phyloP scores from a whole-genome alignment of 2,888 invertebrate species.

The Polymixis lichenea region DNA sequence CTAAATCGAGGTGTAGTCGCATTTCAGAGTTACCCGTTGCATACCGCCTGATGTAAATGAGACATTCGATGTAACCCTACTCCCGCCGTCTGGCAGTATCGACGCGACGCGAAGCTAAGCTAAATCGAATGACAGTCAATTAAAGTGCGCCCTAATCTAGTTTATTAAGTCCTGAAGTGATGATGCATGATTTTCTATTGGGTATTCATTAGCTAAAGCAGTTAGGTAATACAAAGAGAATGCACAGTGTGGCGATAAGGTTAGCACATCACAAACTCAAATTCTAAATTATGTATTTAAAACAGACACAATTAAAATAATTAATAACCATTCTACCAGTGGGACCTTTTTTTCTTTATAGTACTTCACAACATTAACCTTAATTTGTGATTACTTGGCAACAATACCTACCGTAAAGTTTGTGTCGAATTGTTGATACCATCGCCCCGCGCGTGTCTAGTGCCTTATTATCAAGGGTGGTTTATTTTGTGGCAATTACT shows the following conservation, averaged over 20 bases:
- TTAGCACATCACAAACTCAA: no score
- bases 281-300: no score
- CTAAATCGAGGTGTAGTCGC: slow-evolving; percentile 10
- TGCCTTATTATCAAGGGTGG: no score
- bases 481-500: no score
- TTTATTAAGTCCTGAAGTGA: not conserved
- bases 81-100: slow-evolving; percentile 26
- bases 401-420: no score
- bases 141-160: slow-evolving; percentile 1
- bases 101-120: not conserved
- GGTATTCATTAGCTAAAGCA: not conserved
- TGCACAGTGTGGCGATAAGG: not conserved
- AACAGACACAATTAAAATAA: no score
- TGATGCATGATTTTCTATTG: not conserved
- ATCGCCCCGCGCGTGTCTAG: no score
- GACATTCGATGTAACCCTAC: slow-evolving; percentile 24
- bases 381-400: no score
- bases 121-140: slow-evolving; percentile 41
- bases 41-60: slow-evolving; percentile 31
- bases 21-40: slow-evolving; percentile 30
- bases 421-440: no score
- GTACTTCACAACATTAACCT: no score
- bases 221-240: not conserved
- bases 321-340: no score
- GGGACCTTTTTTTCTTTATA: no score